Evolutionary conservation across 2,888 invertebrate species (phyloP).

Genomic region (Chrysolina oricalcia): DNA sequence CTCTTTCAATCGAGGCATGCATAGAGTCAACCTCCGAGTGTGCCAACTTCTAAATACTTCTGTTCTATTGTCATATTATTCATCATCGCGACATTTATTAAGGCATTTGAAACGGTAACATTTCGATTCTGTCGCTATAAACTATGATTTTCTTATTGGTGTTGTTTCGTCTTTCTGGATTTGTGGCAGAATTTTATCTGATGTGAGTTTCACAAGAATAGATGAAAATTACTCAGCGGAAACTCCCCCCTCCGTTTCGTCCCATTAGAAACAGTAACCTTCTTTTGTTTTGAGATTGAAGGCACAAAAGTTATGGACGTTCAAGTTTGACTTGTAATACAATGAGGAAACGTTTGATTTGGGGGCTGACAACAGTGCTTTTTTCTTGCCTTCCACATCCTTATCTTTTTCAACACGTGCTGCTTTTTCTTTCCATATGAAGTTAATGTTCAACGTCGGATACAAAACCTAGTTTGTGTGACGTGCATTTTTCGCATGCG

Average conservation of each 20-base stretch:
- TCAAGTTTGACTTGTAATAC: slow-evolving; percentile 25
- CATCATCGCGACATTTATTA: not conserved
- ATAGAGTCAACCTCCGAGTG: too few species aligned
- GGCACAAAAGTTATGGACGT: slow-evolving; percentile 32
- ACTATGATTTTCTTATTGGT: not conserved
- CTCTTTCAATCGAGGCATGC: too few species aligned
- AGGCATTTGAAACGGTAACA: too few species aligned
- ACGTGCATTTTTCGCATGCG: slow-evolving; percentile 39
- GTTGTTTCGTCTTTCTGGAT: too few species aligned
- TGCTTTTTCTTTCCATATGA: slow-evolving; percentile 34
- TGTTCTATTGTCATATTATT: too few species aligned
- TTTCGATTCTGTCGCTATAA: too few species aligned
- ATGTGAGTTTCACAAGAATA: slow-evolving; percentile 20
- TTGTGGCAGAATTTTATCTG: slow-evolving; percentile 27
- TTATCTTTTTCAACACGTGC: slow-evolving; percentile 45
- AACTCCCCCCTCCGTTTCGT: slow-evolving; percentile 29
- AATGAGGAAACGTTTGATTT: slow-evolving; percentile 23
- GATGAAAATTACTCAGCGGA: slow-evolving; percentile 30
- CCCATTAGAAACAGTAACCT: slow-evolving; percentile 29
- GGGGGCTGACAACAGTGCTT: slow-evolving; percentile 17
- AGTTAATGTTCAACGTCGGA: slow-evolving; percentile 32
- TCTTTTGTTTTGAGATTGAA: slow-evolving; percentile 32
- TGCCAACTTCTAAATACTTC: too few species aligned
- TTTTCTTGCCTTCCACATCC: slow-evolving; percentile 40
- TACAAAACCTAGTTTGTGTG: slow-evolving; percentile 35